Evolutionary conservation across 2,113 vertebrate species (phyloP), one percentile per base, ranked within the genome.

Genomic region (Cairina moschata): DNA sequence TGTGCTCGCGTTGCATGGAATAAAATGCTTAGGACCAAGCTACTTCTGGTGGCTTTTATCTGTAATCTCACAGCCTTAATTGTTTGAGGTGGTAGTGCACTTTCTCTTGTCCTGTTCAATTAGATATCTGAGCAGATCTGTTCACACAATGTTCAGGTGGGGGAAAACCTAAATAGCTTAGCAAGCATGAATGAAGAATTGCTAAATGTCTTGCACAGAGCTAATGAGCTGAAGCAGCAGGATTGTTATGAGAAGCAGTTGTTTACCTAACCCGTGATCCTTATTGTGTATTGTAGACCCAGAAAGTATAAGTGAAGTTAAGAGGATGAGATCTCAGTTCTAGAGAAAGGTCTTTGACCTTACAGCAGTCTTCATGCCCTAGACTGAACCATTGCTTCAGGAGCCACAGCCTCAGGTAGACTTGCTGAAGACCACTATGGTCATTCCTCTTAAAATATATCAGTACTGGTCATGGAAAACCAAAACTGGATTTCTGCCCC

Each of bases 401-500:
- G 40, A 59, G 9, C 36, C 7, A 1, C 20, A 9, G 56, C n/a
- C 44, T 71, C 46, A 44, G 59, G 20, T 28, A 28, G 46, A 5
- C 29, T 29, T 66, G 25, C 52, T 75, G 66, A 75, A 63, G 32
- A 18, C 69, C 28, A 6, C 13, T n/a, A 1, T 28, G 38, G 13
- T 46, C 1, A 0, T 36, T 67, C 5, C 22, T 34, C 16, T 83
- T 63, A 40, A 83, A 75, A 21, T 18, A 32, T 13, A 75, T 55
- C 8, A 32, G 36, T 38, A 34, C 18, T 92, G 31, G 5, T 18
- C 31, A 40, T 6, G 46, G 40, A 75, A 16, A 46, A 65, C 67
- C 23, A 32, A 34, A 52, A 22, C 15, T 52, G 0, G 25, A 1
- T 4, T 25, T 6, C 29, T 34, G 73, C 44, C 5, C 1, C 2